Evolutionary conservation across 2,797 vertebrate genomes (phyloP), one percentile per base, ranked within the genome.

Genomic region (Astyanax mexicanus): DNA sequence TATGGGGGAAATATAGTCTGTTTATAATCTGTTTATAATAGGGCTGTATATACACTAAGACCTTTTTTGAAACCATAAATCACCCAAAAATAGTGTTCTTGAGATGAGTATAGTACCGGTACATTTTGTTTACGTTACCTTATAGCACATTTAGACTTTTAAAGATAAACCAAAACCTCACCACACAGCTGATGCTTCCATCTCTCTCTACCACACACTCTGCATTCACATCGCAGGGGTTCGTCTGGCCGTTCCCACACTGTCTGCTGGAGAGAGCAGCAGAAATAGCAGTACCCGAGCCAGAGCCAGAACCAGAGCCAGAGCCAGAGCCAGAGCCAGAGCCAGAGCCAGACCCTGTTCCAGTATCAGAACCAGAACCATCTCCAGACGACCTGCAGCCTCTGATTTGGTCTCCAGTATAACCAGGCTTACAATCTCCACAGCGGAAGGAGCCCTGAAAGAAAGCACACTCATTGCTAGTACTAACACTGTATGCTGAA

Each of bases 381-480:
- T 27, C 8, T 27, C 32, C 40, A 17, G 17, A 7, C 35, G 13
- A 21, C 38, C 84, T 92, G 86, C 98, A 99, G 15, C 97, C 98
- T 13, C 80, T 90, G 3, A 58, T 79, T 88, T 98, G 96, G 85
- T 99, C 94, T 19, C 97, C 97, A 11, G 79, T 92, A 80, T 95
- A 99, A 13, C 96, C 97, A 13, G 89, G 17, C 84, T 92, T 95
- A 83, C 98, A 99, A 25, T 93, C 91, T 25, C 96, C 97, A 75
- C 98, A 99, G 77, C 78, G 92, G 84, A 94, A 99, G 25, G 97
- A 98, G 6, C 98, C 98, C 98, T 99, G 85, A 60, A 78, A 62
- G 17, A 29, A 85, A 44, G 3, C 12, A 15, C 17, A 3, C 47
- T 23, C 25, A n/a, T 3, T 45, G 12, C 27, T 8, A 69, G 19